Evolutionary conservation across 2,113 vertebrate species (phyloP).

Genomic region (Myiagra hebetior): DNA sequence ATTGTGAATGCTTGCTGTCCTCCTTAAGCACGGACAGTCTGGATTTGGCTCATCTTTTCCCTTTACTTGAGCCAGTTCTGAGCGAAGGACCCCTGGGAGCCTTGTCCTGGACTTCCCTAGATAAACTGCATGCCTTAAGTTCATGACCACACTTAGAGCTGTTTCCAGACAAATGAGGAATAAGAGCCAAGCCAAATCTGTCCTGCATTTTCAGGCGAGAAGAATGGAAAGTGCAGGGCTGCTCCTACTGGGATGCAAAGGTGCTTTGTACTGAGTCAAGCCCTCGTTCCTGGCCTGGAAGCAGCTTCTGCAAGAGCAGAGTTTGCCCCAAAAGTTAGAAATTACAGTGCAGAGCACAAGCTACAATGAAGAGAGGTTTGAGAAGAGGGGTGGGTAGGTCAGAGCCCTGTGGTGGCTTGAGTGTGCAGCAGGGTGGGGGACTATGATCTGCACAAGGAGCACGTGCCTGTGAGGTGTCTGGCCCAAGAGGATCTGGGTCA

Average conservation of each 20-base stretch:
- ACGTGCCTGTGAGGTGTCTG: background rate
- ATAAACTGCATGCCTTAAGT: slow-evolving; percentile 5
- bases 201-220: background rate
- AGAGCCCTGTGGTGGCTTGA: background rate
- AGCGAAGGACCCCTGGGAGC: slow-evolving; percentile 16
- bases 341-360: background rate
- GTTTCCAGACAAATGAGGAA: slow-evolving; percentile 21
- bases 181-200: background rate
- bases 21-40: background rate
- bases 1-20: background rate
- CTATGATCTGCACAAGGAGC: background rate
- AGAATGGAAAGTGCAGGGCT: background rate
- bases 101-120: slow-evolving; percentile 16
- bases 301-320: background rate
- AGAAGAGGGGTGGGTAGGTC: background rate
- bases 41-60: slow-evolving; percentile 50
- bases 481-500: background rate
- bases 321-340: background rate
- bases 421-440: background rate
- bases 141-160: slow-evolving; percentile 10
- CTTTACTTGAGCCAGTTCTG: slow-evolving; percentile 21
- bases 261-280: background rate
- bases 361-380: background rate
- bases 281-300: background rate
- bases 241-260: background rate